Evolutionary conservation across 2,888 invertebrate genomes (phyloP).

Genomic region (Drosophila paucipuncta): DNA sequence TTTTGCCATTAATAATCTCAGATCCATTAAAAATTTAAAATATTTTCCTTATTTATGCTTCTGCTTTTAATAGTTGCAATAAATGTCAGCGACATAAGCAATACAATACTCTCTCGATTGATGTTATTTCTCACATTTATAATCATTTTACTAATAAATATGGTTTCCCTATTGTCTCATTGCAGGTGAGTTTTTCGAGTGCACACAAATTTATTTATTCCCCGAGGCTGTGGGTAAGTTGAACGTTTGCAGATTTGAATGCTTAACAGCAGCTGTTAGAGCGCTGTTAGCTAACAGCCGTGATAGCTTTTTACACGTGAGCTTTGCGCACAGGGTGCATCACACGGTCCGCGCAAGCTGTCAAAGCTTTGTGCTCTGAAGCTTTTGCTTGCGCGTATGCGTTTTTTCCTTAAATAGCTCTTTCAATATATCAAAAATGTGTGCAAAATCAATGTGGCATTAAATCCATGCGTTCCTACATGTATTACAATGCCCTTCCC

Average conservation of each 20-base stretch:
- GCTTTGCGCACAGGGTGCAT: conserved; percentile 41
- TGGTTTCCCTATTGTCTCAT: conserved; percentile 36
- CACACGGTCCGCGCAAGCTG: conserved; percentile 1
- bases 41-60: neutral
- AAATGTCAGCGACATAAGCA: neutral
- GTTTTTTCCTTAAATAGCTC: neutral
- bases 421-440: neutral
- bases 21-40: neutral
- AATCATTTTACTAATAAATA: conserved; percentile 1
- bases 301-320: conserved; percentile 24
- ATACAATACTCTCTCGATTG: neutral
- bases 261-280: conserved; percentile 43
- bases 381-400: conserved; percentile 19
- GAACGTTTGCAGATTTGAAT: conserved; percentile 35
- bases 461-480: neutral
- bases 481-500: neutral
- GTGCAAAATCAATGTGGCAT: conserved; percentile 37
- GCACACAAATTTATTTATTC: neutral
- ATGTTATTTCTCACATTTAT: neutral
- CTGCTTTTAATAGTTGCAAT: neutral
- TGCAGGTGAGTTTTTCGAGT: conserved; percentile 67
- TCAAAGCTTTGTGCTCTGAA: conserved; percentile 4
- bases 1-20: neutral
- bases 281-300: conserved; percentile 43
- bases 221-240: conserved; percentile 39